A percentile compares a stretch with the other conserved stretches of the same genome.
Evolutionary conservation across 2,888 invertebrate species (phyloP).

Genomic region (Archips xylosteana): DNA sequence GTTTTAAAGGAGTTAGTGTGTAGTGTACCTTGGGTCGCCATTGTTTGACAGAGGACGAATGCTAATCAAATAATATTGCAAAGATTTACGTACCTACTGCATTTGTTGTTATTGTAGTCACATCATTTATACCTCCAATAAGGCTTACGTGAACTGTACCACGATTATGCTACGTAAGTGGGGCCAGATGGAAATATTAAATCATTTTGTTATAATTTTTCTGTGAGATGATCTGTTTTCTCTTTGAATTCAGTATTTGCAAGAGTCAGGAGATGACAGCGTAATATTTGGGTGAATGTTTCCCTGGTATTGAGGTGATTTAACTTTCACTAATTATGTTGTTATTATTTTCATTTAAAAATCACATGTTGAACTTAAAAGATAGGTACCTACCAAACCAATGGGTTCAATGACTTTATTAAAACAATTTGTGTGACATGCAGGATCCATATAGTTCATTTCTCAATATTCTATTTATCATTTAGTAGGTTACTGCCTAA

Average conservation of each 20-base stretch:
- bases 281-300: constrained; percentile 32
- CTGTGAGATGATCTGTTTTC: constrained; percentile 34
- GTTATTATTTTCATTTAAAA: constrained; percentile 4
- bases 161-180: constrained; percentile 17
- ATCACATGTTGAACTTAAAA: constrained; percentile 19
- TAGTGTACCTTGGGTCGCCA: constrained; percentile 79
- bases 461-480: neutral
- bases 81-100: constrained; percentile 49
- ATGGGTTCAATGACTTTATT: constrained; percentile 22
- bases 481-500: constrained; percentile 8
- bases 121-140: constrained; percentile 37
- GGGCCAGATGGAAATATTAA: constrained; percentile 17
- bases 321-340: constrained; percentile 21
- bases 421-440: constrained; percentile 7
- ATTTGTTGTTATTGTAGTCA: constrained; percentile 58
- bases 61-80: constrained; percentile 57
- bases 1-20: constrained; percentile 61
- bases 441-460: constrained; percentile 1
- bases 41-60: constrained; percentile 78
- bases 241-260: constrained; percentile 25
- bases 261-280: constrained; percentile 10
- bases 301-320: constrained; percentile 28
- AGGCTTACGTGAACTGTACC: constrained; percentile 44
- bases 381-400: neutral
- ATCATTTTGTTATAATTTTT: constrained; percentile 9